Evolutionary conservation across 2,888 invertebrate species (phyloP), one percentile per base, ranked within the genome.

Genomic region (Agriopis leucophaearia): DNA sequence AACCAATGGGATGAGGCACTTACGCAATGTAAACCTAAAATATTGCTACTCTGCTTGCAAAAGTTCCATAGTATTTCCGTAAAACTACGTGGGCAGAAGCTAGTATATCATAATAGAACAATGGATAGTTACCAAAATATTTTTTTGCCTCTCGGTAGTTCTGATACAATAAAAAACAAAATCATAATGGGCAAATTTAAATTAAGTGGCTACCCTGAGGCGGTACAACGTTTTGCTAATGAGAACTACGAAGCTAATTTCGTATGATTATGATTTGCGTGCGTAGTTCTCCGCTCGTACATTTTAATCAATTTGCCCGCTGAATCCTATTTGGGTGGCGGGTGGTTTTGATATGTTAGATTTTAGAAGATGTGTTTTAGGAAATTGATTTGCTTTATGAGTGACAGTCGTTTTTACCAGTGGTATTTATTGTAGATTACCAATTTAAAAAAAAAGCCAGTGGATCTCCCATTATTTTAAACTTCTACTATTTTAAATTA

Each of bases 151-250:
- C 59, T 63, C 60, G 58, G 63, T 71, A 71, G 68, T 68, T 73
- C 38, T 64, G 59, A 68, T 73, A 67, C 64, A 15, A 67, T 61
- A 72, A 52, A 40, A 27, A 65, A 73, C 73, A 81, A 81, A 86
- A 81, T 84, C 76, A 73, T 81, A 81, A 83, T 80, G 76, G 81
- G 77, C 77, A 74, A 81, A 84, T 83, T 81, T 77, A 80, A 80
- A 81, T 64, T 56, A 69, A 64, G 44, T 57, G 66, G 75, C 76
- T 72, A 71, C 84, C 88, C 82, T 61, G 73, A 54, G 86, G 88
- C 88, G 63, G 78, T 84, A 87, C 84, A 82, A 54, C 77, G 81
- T 77, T 77, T 74, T 75, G 71, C 71, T 84, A 83, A 85, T 82
- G 78, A 83, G 80, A 75, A 68, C 74, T 66, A 64, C 67, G 73